Evolutionary conservation across 2,113 vertebrate species (phyloP).

Genomic region (Mixornis gularis): DNA sequence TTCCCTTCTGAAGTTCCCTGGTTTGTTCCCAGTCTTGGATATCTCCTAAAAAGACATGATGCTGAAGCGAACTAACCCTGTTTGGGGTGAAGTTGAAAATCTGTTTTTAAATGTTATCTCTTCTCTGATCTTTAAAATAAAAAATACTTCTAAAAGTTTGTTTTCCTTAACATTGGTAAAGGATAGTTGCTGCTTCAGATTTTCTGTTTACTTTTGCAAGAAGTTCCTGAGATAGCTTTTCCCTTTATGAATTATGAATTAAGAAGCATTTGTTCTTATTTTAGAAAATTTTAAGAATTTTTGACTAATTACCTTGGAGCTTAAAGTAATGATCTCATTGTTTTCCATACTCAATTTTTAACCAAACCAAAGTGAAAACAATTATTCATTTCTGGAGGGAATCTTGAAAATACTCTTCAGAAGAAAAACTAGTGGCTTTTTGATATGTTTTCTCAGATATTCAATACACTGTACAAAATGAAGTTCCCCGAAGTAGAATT

Average conservation of each 20-base stretch:
- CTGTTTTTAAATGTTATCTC: not conserved
- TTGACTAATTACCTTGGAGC: not conserved
- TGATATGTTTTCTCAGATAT: not conserved
- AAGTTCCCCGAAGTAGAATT: not conserved
- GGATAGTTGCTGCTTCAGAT: not conserved
- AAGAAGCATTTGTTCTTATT: not conserved
- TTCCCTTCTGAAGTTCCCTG: not conserved
- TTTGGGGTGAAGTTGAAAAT: not conserved
- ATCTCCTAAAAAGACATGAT: not conserved
- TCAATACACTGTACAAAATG: not conserved
- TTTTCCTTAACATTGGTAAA: not conserved
- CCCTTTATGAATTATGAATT: not conserved
- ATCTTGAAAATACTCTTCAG: not conserved
- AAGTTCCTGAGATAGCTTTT: not conserved
- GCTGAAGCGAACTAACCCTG: not conserved
- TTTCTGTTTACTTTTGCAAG: not conserved
- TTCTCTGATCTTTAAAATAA: not conserved
- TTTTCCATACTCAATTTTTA: not conserved
- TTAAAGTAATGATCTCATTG: not conserved
- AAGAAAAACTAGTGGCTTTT: not conserved
- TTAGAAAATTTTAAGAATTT: rapidly evolving
- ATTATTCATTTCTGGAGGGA: rapidly evolving
- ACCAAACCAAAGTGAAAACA: rapidly evolving
- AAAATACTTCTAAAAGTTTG: not conserved
- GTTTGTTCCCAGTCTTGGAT: not conserved